A percentile compares a stretch with the other conserved stretches of the same genome.
Conservation (phyloP, 2,113 vertebrate species). For the Clarias macrocephalus region DNA sequence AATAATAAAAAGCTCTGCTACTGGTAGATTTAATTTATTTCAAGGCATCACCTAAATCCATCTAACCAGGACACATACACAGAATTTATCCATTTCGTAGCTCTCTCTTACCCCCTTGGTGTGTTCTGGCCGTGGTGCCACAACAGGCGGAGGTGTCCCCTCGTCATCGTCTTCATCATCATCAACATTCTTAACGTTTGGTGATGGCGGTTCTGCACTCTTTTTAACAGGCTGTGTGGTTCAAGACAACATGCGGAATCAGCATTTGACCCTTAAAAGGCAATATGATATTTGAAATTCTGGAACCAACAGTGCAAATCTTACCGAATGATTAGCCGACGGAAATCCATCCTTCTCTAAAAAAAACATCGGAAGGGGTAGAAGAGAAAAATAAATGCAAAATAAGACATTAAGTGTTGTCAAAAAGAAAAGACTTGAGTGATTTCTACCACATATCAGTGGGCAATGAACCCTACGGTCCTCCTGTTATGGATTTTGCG, state of each 20-base stretch:
- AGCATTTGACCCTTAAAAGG: neutral
- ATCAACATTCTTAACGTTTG: slow-evolving; percentile 75
- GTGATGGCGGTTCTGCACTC: slow-evolving; percentile 80
- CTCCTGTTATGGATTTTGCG: neutral
- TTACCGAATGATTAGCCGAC: slow-evolving; percentile 85
- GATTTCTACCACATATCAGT: neutral
- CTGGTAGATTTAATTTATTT: neutral
- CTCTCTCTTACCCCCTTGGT: slow-evolving; percentile 89
- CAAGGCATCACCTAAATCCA: neutral
- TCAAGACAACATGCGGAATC: slow-evolving; percentile 10
- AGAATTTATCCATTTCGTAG: neutral
- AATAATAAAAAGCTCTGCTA: neutral
- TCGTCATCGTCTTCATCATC: slow-evolving; percentile 81
- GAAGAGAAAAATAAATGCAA: neutral
- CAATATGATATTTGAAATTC: neutral
- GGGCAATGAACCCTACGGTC: neutral
- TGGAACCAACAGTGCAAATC: slow-evolving; percentile 59
- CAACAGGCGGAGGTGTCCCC: slow-evolving; percentile 85
- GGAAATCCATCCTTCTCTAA: slow-evolving; percentile 92
- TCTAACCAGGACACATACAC: neutral
- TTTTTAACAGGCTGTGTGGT: slow-evolving; percentile 81
- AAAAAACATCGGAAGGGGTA: slow-evolving; percentile 48
- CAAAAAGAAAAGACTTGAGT: neutral
- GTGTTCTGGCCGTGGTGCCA: slow-evolving; percentile 91
- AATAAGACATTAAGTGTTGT: neutral